Base-by-base conservation (phyloP, 1,140 invertebrate species). In the Eumeta japonica region DNA sequence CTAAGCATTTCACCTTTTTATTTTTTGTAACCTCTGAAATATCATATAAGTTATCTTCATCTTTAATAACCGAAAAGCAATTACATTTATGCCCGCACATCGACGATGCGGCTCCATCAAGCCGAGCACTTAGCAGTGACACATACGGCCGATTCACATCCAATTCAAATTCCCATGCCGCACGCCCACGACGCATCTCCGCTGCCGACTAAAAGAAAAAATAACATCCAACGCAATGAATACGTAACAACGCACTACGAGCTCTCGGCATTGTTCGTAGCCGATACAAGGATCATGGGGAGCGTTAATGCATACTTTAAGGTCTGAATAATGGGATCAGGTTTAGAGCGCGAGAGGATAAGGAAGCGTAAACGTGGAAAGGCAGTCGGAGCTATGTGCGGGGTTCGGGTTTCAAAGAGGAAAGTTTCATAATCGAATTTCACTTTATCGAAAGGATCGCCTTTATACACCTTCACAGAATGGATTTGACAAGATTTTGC, bases 81-180 rank as follows among this genome's bases (percentile, higher is more conserved):
- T 24, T n/a, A 24, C 20, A 24, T 24, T 7, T 24, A 24, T 24
- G 5, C 5, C 5, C 5, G 20, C 20, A 24, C n/a, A 24, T 24
- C 20, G 5, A 24, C 20, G n/a, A 24, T 24, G 20, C 20, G n/a
- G n/a, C n/a, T 24, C 20, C 5, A 24, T 24, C n/a, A 24, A n/a
- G n/a, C n/a, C n/a, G n/a, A n/a, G n/a, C n/a, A n/a, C n/a, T n/a
- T n/a, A n/a, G n/a, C n/a, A n/a, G n/a, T n/a, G n/a, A n/a, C n/a
- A n/a, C n/a, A n/a, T n/a, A n/a, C n/a, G n/a, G n/a, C n/a, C n/a
- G 5, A 5, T 24, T 7, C 20, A 24, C n/a, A 7, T 24, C 20
- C n/a, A 24, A 58, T 52, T 58, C 51, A 50, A 55, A 45, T 49
- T 52, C 46, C 52, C 48, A 55, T 51, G 50, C 50, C 40, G 43